These are phyloP conservation scores for Coluber constrictor DNA, from an alignment of 2,797 vertebrate species.

Conservation along the genomic window DNA sequence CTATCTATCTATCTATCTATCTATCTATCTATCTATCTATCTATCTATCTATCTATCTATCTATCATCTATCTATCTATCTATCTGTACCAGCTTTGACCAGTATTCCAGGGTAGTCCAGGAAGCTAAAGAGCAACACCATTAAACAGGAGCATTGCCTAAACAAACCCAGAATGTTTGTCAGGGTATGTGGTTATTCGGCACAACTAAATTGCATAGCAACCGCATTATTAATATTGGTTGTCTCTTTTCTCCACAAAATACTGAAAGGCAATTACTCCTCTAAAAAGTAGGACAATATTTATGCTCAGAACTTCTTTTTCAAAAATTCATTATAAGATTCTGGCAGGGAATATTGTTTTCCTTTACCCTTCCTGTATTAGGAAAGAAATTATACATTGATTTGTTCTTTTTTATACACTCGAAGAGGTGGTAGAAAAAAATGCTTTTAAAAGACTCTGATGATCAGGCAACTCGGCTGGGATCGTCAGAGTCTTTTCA, in stretches of 20 bases:
- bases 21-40: too few species aligned
- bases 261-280: background rate
- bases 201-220: background rate
- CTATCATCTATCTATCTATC: too few species aligned
- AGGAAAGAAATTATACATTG: slow-evolving; percentile 28
- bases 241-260: background rate
- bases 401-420: slow-evolving; percentile 9
- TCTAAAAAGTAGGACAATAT: background rate
- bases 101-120: too few species aligned
- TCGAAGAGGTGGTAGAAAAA: too few species aligned
- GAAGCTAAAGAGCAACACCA: background rate
- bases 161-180: background rate
- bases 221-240: background rate
- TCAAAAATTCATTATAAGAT: slow-evolving; percentile 10
- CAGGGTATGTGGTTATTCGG: background rate
- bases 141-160: background rate
- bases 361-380: background rate
- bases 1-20: too few species aligned
- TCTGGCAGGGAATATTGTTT: background rate
- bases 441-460: too few species aligned
- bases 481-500: too few species aligned
- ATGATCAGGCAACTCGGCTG: too few species aligned
- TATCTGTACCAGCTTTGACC: background rate
- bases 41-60: too few species aligned
- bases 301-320: slow-evolving; percentile 5